A percentile compares a stretch with the other conserved stretches of the same genome.
phyloP scores from a whole-genome alignment of 1,140 invertebrate genomes.

The Drosophila orena region DNA sequence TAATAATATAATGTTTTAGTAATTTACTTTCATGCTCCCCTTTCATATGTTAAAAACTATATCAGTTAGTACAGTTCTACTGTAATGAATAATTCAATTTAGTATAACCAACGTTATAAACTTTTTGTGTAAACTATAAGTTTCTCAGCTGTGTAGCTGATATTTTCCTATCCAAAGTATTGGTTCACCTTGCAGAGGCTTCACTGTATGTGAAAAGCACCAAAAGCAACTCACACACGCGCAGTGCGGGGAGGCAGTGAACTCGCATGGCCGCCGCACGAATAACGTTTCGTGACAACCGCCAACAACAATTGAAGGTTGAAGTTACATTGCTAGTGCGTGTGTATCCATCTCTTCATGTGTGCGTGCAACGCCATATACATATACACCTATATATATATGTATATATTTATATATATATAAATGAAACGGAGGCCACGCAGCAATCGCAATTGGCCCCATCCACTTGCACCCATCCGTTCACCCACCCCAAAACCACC shows the following conservation, averaged over 20 bases:
- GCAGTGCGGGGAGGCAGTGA: slow-evolving; percentile 71
- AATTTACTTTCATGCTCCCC: no score
- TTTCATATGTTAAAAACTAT: no score
- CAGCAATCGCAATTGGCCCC: slow-evolving; percentile 65
- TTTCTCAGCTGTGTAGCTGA: no score
- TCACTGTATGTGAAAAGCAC: slow-evolving; percentile 69
- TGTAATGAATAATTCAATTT: no score
- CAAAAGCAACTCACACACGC: slow-evolving; percentile 49
- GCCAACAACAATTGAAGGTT: slow-evolving; percentile 80
- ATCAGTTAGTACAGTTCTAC: no score
- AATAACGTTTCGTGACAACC: slow-evolving; percentile 80
- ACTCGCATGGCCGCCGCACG: slow-evolving; percentile 80
- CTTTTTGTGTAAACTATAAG: no score
- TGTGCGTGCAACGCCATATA: slow-evolving; percentile 81
- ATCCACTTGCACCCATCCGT: slow-evolving; percentile 39
- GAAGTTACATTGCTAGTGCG: slow-evolving; percentile 69
- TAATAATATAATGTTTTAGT: no score
- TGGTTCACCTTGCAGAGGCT: not conserved
- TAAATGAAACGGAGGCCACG: slow-evolving; percentile 74
- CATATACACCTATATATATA: slow-evolving; percentile 1
- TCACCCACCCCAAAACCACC: slow-evolving; percentile 32
- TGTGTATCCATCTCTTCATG: slow-evolving; percentile 47
- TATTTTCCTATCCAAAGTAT: no score
- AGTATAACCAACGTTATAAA: no score
- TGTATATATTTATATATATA: not conserved